Evolutionary conservation across 1,140 invertebrate species (phyloP).

Genomic region (Leptopilina clavipes): DNA sequence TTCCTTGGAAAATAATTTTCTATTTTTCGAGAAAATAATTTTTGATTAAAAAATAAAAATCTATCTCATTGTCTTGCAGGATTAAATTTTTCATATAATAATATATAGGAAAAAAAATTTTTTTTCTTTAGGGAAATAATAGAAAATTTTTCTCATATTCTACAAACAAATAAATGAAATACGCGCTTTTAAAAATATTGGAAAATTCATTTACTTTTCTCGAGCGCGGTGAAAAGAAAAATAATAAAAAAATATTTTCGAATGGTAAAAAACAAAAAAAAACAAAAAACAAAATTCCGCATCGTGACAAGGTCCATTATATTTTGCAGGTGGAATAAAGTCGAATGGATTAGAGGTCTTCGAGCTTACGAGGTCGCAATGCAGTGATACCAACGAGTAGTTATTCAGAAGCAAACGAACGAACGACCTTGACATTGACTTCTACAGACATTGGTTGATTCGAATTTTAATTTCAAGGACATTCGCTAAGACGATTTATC

Average conservation of each 20-base stretch:
- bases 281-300: not conserved
- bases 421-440: slow-evolving; percentile 56
- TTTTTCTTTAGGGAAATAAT: no score
- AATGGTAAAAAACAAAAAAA: not conserved
- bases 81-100: no score
- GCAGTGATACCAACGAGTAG: slow-evolving; percentile 45
- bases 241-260: no score
- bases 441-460: slow-evolving; percentile 37
- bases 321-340: slow-evolving; percentile 25
- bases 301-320: slow-evolving; percentile 13
- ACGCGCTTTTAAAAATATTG: no score
- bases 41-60: no score
- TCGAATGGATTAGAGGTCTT: slow-evolving; percentile 11
- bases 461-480: slow-evolving; percentile 4
- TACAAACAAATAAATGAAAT: no score
- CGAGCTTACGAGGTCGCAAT: slow-evolving; percentile 55
- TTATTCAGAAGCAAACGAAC: slow-evolving; percentile 36
- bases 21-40: no score
- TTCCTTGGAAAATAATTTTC: no score
- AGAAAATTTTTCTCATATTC: no score
- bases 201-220: no score
- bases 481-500: not conserved
- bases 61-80: no score
- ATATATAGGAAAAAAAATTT: no score
- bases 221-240: not conserved